Base-by-base conservation (phyloP, 2,113 vertebrate species). In the Hippocampus abdominalis region DNA sequence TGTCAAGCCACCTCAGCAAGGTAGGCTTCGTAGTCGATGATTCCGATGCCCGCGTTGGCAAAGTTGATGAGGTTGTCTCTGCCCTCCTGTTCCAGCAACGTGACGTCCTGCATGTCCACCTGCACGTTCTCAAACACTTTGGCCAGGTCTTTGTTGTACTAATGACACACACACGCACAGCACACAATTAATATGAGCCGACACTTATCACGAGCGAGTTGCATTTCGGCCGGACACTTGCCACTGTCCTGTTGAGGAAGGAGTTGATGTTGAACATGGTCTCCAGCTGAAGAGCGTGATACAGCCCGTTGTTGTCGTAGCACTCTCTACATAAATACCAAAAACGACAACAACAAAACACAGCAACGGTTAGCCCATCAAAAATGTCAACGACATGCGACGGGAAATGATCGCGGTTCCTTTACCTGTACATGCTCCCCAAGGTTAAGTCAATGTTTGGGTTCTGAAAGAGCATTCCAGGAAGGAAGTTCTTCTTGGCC, bases 281-380 rank as follows among this genome's bases (percentile, higher is more conserved):
- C 70, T 98, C 94, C 44, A 98, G 89, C 70, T 95, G 94, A 72
- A 99, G 92, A 3, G 95, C 92, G 10, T 93, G 88, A 77, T 97
- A 99, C 78, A 96, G 86, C 27, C 96, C 95, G 75, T 91, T 94
- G 79, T 95, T 95, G 51, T 95, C 92, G 74, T 93, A 93, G 89
- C 97, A 98, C 7, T 96, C 93, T 54, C 97, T 98, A 23, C 81
- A 42, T 79, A 9, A 68, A 23, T 65, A 4, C n/a, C 2, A 25
- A 40, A 40, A 64, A 40, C n/a, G 32, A 36, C 32, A 6, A 36
- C 5, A 13, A 39, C 4, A 29, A 61, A 61, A 65, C 13, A 27
- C 29, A 21, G 16, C 2, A 15, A 8, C 20, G 42, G 36, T 13
- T 42, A n/a, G 36, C 39, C 36, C 60, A 21, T 5, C 12, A 64